Conservation (phyloP, 2,888 invertebrate species). For the Zygaena filipendulae region DNA sequence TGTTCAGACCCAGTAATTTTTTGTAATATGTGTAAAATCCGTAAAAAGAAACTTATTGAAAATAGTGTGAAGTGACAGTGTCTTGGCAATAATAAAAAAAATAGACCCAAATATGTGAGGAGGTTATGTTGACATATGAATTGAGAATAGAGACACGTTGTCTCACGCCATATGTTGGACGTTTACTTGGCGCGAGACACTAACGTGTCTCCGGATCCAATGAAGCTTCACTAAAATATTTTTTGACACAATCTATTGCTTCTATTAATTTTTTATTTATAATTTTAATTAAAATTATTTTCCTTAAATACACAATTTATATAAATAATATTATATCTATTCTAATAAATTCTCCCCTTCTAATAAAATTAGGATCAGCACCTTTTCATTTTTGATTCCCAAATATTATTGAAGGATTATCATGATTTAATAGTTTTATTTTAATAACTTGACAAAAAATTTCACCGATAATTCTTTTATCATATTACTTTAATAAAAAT, state of each 20-base stretch:
- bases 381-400: conserved; percentile 71
- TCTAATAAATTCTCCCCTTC: conserved; percentile 40
- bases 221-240: conserved; percentile 72
- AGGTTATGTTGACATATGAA: no score
- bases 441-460: conserved; percentile 75
- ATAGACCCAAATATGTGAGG: no score
- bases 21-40: no score
- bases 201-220: no score
- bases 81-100: no score
- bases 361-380: conserved; percentile 66
- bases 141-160: no score
- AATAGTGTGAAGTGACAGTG: no score
- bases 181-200: no score
- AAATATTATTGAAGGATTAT: conserved; percentile 65
- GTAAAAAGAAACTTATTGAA: no score
- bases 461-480: conserved; percentile 66
- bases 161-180: no score
- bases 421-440: conserved; percentile 64
- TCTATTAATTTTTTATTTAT: conserved; percentile 64
- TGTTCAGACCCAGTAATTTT: no score
- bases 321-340: conserved; percentile 27
- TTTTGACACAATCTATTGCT: conserved; percentile 68
- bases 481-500: conserved; percentile 48
- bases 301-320: conserved; percentile 39
- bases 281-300: conserved; percentile 43